A percentile compares a stretch with the other conserved stretches of the same genome.
These are phyloP conservation scores for Smittia sp. DNA, from an alignment of 2,888 invertebrate genomes.

Conservation along the genomic window DNA sequence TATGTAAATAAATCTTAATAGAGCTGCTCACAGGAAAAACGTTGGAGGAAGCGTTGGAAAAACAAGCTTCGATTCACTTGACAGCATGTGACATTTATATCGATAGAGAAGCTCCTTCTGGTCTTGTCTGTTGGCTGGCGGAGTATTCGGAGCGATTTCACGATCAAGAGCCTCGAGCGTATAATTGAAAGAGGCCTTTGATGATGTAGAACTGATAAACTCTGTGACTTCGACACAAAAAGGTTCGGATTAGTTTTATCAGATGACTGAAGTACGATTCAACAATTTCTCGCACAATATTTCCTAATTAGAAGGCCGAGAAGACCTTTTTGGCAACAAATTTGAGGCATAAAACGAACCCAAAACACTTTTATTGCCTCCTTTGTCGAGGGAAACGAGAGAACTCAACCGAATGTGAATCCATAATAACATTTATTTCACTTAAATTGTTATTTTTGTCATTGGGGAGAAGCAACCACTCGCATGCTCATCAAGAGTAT, in stretches of 20 bases:
- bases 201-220: not conserved
- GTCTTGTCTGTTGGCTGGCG: too few relatives aligned
- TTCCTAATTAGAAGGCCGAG: slow-evolving; percentile 35
- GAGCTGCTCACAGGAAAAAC: not conserved
- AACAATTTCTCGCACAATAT: slow-evolving; percentile 39
- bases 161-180: not conserved
- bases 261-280: slow-evolving; percentile 29
- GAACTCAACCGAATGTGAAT: not conserved
- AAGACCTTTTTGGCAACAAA: slow-evolving; percentile 15
- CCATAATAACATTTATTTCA: slow-evolving; percentile 27
- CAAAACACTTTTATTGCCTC: slow-evolving; percentile 14
- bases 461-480: not conserved
- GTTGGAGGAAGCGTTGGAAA: not conserved
- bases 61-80: slow-evolving; percentile 14
- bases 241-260: slow-evolving; percentile 28
- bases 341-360: slow-evolving; percentile 6
- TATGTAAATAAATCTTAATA: slow-evolving; percentile 40
- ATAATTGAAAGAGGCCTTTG: slow-evolving; percentile 4
- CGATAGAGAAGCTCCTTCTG: not conserved
- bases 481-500: slow-evolving; percentile 5
- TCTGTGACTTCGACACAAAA: not conserved
- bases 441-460: slow-evolving; percentile 40
- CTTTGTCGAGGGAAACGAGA: not conserved
- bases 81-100: slow-evolving; percentile 19
- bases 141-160: not conserved